These are phyloP conservation scores for Drosophila obscura DNA, from an alignment of 1,140 invertebrate species.

Conservation along the genomic window DNA sequence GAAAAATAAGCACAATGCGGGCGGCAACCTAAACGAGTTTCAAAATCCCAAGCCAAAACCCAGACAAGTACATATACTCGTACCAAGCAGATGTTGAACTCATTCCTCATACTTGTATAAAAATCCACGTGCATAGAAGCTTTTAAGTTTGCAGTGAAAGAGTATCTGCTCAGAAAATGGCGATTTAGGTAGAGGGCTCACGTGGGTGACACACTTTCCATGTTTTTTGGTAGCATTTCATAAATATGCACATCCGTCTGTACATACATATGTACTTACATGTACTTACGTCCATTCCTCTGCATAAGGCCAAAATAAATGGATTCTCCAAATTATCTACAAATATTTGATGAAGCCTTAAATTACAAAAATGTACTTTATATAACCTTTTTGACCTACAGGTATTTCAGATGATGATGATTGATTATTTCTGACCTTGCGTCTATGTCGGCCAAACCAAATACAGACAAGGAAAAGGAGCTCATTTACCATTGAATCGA, in stretches of 20 bases:
- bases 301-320: no score
- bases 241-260: no score
- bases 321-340: no score
- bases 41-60: constrained; percentile 41
- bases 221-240: constrained; percentile 16
- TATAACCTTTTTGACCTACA: constrained; percentile 48
- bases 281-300: no score
- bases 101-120: constrained; percentile 59
- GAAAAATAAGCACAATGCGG: constrained; percentile 58
- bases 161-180: constrained; percentile 14
- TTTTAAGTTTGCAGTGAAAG: constrained; percentile 35
- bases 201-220: constrained; percentile 63
- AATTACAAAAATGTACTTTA: constrained; percentile 21
- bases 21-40: constrained; percentile 75
- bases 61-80: constrained; percentile 30
- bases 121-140: constrained; percentile 42
- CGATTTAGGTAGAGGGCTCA: constrained; percentile 42
- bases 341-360: constrained; percentile 30
- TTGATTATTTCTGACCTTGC: constrained; percentile 38
- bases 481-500: constrained; percentile 25
- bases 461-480: constrained; percentile 28
- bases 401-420: constrained; percentile 38
- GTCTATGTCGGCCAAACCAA: constrained; percentile 36
- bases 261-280: no score
- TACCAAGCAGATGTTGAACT: constrained; percentile 68